Base-by-base conservation (phyloP, 2,888 invertebrate genomes). In the Cryptocephalus primarius region DNA sequence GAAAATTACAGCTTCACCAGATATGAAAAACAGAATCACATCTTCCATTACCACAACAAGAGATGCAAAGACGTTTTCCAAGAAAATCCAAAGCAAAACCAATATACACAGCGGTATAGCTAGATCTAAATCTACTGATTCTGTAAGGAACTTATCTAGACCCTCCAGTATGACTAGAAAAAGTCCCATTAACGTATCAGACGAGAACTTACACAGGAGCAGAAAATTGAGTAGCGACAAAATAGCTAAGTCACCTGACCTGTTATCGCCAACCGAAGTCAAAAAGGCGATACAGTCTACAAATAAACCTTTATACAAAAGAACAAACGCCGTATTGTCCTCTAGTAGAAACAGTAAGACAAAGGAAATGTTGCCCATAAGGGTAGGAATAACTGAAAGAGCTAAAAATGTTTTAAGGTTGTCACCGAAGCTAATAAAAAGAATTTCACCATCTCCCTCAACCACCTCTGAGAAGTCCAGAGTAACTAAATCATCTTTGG, bases 201-300 rank as follows among this genome's bases (percentile, higher is more conserved):
- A 43, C 14, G 43, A 43, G 48, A 49, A 22, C 44, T 44, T 8
- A 49, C 53, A 8, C 32, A 43, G 45, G 11, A 71, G 31, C 33
- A 43, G 79, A 57, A 75, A 74, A 12, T 76, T 77, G 53, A 76
- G 76, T 8, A 72, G 69, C 41, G 76, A 76, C 53, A 77, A 76
- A 51, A 48, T 65, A 32, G 65, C 70, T 42, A 70, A 69, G 53
- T 72, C 80, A 33, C 75, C 79, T 0, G 77, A 77, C 46, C 61
- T 82, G 4, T 67, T 76, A 38, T 79, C 79, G 1, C 77, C 80
- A 1, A 73, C 73, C 31, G 78, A 80, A 59, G 78, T 78, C 0
- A 75, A 75, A 50, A 73, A 70, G 52, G 72, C 68, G 4, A 54
- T 70, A 45, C 54, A 48, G 46, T 46, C 56, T n/a, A 42, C 65